These are phyloP conservation scores for Bellardia bayeri DNA, from an alignment of 2,888 invertebrate genomes.

Conservation along the genomic window DNA sequence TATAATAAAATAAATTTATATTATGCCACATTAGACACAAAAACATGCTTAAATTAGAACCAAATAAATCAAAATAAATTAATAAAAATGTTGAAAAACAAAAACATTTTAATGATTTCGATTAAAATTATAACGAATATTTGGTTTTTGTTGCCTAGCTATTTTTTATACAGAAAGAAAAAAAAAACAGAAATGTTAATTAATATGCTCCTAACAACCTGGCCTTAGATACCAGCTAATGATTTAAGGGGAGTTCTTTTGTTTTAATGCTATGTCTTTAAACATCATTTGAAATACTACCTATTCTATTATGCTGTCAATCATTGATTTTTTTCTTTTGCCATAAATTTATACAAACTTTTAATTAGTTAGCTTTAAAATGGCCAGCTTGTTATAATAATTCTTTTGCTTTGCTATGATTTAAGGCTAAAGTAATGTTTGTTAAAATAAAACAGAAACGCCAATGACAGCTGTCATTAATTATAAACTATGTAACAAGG, in stretches of 20 bases:
- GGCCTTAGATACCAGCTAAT: slow-evolving; percentile 25
- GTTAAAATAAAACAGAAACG: not conserved
- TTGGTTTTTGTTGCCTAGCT: not conserved
- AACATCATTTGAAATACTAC: slow-evolving; percentile 1
- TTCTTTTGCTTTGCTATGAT: no score
- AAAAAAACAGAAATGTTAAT: not conserved
- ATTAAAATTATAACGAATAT: slow-evolving; percentile 35
- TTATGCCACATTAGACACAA: slow-evolving; percentile 39
- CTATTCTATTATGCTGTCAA: slow-evolving; percentile 34
- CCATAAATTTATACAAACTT: not conserved
- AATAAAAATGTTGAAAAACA: not conserved
- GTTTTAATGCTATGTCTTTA: no score
- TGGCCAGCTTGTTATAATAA: not conserved
- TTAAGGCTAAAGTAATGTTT: not conserved
- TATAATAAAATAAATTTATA: slow-evolving; percentile 52
- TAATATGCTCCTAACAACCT: slow-evolving; percentile 16
- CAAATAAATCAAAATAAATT: slow-evolving; percentile 18
- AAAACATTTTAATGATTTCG: slow-evolving; percentile 49
- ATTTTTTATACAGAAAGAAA: no score
- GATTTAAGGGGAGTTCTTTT: not conserved
- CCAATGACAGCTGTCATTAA: slow-evolving; percentile 59
- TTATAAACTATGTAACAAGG: slow-evolving; percentile 19
- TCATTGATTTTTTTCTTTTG: not conserved
- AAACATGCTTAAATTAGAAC: slow-evolving; percentile 24
- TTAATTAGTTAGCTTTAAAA: not conserved